Evolutionary conservation across 2,888 invertebrate genomes (phyloP).

Genomic region (Thera obeliscata): DNA sequence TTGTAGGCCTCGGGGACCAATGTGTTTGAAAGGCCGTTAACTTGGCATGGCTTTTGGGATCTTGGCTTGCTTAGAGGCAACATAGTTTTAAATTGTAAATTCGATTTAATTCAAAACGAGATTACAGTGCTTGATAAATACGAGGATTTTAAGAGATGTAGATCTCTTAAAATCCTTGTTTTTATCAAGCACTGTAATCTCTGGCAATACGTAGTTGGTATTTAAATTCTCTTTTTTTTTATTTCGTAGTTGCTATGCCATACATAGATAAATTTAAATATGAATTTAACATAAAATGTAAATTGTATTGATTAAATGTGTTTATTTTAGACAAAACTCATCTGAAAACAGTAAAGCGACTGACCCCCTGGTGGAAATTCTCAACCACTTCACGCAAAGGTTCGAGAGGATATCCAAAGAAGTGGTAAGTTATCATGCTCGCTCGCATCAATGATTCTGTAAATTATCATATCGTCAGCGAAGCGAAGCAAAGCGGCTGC

Average conservation of each 20-base stretch:
- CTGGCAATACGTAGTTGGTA: neutral
- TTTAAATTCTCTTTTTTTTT: neutral
- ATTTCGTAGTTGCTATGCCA: neutral
- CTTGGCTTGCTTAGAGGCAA: neutral
- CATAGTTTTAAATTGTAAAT: neutral
- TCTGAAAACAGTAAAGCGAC: constrained; percentile 68
- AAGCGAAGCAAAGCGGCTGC: too few species aligned
- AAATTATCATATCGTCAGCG: too few species aligned
- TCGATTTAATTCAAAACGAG: neutral
- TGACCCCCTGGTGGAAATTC: constrained; percentile 64
- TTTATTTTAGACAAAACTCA: constrained; percentile 73
- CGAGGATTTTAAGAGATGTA: too few species aligned
- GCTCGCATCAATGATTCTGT: too few species aligned
- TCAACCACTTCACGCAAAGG: constrained; percentile 69
- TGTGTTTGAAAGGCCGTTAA: too few species aligned
- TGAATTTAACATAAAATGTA: neutral
- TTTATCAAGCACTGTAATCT: neutral
- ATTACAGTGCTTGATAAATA: too few species aligned
- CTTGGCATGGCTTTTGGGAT: constrained; percentile 4
- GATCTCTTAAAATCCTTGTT: neutral
- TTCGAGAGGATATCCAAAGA: constrained; percentile 73
- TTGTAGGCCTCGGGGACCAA: too few species aligned
- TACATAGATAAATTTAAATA: too few species aligned
- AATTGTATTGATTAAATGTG: neutral
- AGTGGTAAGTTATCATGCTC: constrained; percentile 57